phyloP scores from a whole-genome alignment of 2,113 vertebrate genomes.

The Otis tarda region DNA sequence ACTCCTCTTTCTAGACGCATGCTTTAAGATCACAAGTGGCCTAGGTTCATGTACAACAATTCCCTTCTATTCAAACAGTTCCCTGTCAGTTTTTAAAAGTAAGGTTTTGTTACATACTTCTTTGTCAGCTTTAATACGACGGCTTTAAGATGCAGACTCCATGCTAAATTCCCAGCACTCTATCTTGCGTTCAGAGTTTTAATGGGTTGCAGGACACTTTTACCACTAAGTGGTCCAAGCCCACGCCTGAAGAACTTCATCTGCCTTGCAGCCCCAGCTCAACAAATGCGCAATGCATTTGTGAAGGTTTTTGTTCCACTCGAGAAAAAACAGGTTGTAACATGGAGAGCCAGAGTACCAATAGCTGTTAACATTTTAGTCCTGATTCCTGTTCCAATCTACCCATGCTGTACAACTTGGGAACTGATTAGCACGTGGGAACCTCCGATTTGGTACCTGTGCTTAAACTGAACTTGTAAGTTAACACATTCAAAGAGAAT shows the following conservation, averaged over 20 bases:
- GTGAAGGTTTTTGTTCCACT: neutral
- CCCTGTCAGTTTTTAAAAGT: neutral
- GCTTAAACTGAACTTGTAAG: neutral
- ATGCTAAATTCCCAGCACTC: neutral
- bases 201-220: neutral
- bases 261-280: neutral
- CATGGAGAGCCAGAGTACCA: neutral
- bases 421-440: neutral
- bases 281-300: fast-evolving
- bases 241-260: neutral
- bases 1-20: neutral
- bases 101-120: neutral
- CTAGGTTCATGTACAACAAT: neutral
- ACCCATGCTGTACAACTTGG: neutral
- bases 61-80: neutral
- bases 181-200: neutral
- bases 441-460: neutral
- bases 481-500: neutral
- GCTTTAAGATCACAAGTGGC: neutral
- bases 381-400: neutral
- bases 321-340: neutral
- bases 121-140: neutral
- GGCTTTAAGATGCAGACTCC: neutral
- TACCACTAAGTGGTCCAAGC: neutral
- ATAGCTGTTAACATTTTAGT: neutral